Base-by-base conservation (phyloP, 1,140 invertebrate genomes). In the Manduca sexta region DNA sequence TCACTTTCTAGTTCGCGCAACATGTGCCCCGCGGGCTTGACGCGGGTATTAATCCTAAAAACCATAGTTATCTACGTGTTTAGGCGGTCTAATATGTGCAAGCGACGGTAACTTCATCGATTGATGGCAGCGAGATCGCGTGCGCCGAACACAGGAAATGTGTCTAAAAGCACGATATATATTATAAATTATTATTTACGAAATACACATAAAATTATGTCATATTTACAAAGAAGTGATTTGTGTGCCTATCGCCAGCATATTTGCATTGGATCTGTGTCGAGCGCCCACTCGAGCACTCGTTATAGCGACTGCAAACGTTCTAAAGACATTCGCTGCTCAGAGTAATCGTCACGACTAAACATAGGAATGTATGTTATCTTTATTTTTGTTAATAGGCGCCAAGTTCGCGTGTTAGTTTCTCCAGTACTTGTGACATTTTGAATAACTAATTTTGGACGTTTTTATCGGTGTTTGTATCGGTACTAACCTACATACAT, bases 221-320 rank as follows among this genome's bases (percentile, higher is more conserved):
- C 21, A 8, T 26, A 8, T 26, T 26, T 26, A 5, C 21, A 5
- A 5, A 26, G 21, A 26, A 26, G 43, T 66, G 60, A 72, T 65
- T 73, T 74, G 59, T 57, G 55, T 50, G 56, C 60, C 65, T 69
- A 70, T 71, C 62, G 62, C 63, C 57, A 64, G 62, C 60, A 57
- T 65, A 73, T 76, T 79, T 74, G 71, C 73, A 79, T 76, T 65
- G 59, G 61, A 69, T 73, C 69, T 73, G 63, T 74, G 69, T 67
- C 69, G 69, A 68, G 60, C 65, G 64, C 64, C 61, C 67, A 68
- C 61, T 74, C 57, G 54, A 49, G 29, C 49, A 56, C 62, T 78
- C 60, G 66, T 74, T 69, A 64, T 60, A 50, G 50, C 56, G 55
- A 61, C 59, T 50, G 54, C 30, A 45, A 14, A 35, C 34, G 51